Percentiles rank a stretch among this genome's conserved stretches.
These are phyloP conservation scores for Apamea sordens DNA, from an alignment of 2,888 invertebrate species.

Conservation along the genomic window DNA sequence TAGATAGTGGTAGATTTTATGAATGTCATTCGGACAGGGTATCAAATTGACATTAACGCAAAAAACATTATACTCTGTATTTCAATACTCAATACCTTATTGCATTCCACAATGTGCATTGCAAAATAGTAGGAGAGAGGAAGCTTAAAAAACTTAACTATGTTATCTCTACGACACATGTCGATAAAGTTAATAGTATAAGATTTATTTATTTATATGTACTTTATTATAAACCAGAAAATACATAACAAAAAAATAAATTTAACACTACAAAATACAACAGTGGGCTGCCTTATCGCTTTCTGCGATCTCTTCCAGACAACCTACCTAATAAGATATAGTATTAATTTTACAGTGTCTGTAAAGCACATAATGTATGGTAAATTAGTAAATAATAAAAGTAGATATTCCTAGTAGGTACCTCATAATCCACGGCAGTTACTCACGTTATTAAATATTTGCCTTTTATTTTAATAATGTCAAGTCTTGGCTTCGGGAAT, in stretches of 20 bases:
- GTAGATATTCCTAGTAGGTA: background rate
- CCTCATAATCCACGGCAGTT: conserved; percentile 4
- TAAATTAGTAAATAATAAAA: conserved; percentile 4
- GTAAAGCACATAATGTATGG: background rate
- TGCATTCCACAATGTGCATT: background rate
- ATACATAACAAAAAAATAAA: no score
- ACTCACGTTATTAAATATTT: conserved; percentile 24
- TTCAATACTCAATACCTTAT: background rate
- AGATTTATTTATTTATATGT: background rate
- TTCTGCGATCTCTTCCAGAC: background rate
- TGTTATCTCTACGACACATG: background rate
- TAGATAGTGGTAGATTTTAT: background rate
- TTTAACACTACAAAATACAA: no score
- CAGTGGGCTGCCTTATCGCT: no score
- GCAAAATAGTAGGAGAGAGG: background rate
- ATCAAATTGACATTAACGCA: no score
- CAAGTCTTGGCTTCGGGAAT: conserved; percentile 9
- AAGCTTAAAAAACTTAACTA: background rate
- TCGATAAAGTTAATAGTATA: background rate
- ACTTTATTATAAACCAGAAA: no score
- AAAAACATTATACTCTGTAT: background rate
- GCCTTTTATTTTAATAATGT: conserved; percentile 26
- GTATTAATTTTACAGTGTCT: background rate
- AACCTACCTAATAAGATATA: background rate
- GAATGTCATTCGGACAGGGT: background rate